Conservation (phyloP, 1,140 invertebrate species). For the Drosophila seguyi region DNA sequence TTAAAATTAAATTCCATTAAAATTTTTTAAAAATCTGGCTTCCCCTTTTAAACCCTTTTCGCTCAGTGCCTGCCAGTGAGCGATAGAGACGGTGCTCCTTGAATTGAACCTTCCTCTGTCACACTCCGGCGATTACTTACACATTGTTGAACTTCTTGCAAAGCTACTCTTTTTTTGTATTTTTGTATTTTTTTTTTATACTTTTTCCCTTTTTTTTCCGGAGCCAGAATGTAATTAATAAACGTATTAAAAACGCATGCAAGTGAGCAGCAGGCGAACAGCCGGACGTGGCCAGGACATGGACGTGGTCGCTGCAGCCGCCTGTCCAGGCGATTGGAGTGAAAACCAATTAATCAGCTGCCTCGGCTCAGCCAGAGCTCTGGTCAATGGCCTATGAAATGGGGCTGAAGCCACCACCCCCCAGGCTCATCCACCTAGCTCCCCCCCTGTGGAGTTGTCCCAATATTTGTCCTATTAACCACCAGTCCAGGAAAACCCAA, state of each 20-base stretch:
- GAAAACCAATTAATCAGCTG: conserved; percentile 77
- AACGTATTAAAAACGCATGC: conserved; percentile 80
- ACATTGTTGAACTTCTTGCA: conserved; percentile 72
- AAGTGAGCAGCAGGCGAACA: conserved; percentile 62
- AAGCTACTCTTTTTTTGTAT: conserved; percentile 46
- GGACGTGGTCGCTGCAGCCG: conserved; percentile 8
- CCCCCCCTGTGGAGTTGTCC: conserved; percentile 46
- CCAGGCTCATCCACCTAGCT: not conserved
- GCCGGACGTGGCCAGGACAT: conserved; percentile 34
- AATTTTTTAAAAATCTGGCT: not conserved
- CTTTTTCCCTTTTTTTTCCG: conserved; percentile 25
- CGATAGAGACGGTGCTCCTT: conserved; percentile 48
- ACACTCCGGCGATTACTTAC: conserved; percentile 65
- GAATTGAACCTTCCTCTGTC: conserved; percentile 34
- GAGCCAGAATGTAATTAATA: conserved; percentile 78
- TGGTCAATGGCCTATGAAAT: conserved; percentile 85
- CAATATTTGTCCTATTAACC: conserved; percentile 81
- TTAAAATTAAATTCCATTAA: too few species aligned
- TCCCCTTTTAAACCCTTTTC: not conserved
- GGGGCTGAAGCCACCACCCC: conserved; percentile 62
- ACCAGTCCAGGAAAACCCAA: conserved; percentile 9
- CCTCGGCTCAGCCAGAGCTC: conserved; percentile 16
- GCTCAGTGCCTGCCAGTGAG: conserved; percentile 1
- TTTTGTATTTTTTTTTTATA: not conserved
- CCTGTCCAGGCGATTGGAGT: conserved; percentile 40